Conservation (phyloP, 1,140 invertebrate species). For the Eumaeus atala region DNA sequence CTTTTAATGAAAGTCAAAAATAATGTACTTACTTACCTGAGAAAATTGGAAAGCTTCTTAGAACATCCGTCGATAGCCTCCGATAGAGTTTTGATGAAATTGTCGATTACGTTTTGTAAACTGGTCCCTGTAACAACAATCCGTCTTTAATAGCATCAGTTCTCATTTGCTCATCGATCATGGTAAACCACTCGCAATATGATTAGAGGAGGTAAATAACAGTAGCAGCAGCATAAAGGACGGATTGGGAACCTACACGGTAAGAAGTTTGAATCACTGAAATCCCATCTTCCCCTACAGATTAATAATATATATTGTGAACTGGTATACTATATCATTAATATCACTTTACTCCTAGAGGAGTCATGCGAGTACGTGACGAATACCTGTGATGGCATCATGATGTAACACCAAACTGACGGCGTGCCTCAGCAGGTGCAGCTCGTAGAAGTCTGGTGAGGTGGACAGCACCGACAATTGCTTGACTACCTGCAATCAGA, state of each 20-base stretch:
- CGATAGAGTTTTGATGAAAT: constrained; percentile 81
- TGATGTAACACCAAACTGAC: constrained; percentile 26
- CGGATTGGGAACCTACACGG: no score
- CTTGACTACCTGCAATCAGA: constrained; percentile 70
- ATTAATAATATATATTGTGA: no score
- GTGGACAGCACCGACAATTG: constrained; percentile 36
- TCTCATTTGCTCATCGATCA: no score
- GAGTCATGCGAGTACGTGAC: no score
- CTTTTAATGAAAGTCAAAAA: neutral
- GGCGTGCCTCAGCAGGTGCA: constrained; percentile 28
- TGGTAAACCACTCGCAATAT: no score
- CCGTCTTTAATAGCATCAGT: neutral
- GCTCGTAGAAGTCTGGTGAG: constrained; percentile 27
- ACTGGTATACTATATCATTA: no score
- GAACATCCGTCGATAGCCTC: constrained; percentile 77
- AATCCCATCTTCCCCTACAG: no score
- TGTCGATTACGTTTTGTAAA: constrained; percentile 82
- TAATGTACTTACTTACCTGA: constrained; percentile 48
- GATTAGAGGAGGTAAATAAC: no score
- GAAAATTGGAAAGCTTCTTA: constrained; percentile 59
- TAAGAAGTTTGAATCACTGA: no score
- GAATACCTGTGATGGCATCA: constrained; percentile 27
- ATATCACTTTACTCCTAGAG: no score
- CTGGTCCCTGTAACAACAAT: constrained; percentile 77
- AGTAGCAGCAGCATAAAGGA: no score